These are phyloP conservation scores for Centropus bengalensis DNA, from an alignment of 2,113 vertebrate species.

Conservation along the genomic window DNA sequence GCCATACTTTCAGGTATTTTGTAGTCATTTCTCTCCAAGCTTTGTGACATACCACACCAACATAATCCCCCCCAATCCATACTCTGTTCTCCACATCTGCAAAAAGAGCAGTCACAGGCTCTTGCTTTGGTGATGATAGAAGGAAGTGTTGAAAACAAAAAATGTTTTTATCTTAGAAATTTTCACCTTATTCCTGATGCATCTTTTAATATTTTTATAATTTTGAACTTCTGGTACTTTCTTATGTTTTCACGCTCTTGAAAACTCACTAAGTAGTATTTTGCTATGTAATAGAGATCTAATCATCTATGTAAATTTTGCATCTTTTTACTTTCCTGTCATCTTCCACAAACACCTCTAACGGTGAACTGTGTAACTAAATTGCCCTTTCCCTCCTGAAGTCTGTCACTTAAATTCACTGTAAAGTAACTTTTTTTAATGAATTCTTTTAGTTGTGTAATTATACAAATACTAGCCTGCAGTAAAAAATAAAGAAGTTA, in stretches of 20 bases:
- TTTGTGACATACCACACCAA: rapidly evolving
- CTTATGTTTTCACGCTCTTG: neutral
- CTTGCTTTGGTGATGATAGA: neutral
- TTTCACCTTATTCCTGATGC: neutral
- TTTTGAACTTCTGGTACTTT: neutral
- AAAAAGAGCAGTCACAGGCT: neutral
- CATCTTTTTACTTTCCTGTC: neutral
- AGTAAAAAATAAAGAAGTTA: neutral
- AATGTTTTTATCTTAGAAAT: neutral
- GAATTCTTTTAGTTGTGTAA: neutral
- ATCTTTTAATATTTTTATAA: neutral
- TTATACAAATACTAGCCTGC: neutral
- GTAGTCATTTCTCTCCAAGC: neutral
- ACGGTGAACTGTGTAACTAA: neutral
- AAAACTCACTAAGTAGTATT: neutral
- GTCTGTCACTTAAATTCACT: neutral
- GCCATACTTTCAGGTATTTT: neutral
- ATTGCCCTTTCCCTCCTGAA: neutral
- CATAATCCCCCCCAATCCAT: neutral
- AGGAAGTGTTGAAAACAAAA: neutral
- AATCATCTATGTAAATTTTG: neutral
- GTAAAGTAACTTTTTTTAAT: neutral
- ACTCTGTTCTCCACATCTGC: neutral
- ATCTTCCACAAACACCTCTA: neutral
- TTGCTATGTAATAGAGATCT: neutral